These are phyloP conservation scores for Orthosia incerta DNA, from an alignment of 2,888 invertebrate genomes.

Conservation along the genomic window DNA sequence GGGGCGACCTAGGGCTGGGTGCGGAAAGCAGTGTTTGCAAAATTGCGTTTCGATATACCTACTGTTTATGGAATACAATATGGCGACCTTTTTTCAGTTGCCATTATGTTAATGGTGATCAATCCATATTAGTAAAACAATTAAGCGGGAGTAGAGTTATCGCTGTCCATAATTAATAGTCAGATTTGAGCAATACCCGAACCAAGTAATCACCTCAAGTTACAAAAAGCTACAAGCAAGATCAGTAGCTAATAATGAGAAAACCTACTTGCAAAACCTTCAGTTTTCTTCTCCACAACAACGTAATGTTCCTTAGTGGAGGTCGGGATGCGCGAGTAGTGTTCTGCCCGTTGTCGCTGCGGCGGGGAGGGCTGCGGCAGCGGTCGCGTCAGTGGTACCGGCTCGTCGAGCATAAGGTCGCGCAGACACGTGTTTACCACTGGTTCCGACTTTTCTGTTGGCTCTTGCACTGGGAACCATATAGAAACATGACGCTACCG, in stretches of 20 bases:
- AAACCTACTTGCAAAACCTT: slow-evolving; percentile 74
- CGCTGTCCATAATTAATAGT: neutral
- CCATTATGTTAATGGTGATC: too few species aligned
- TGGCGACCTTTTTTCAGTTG: too few species aligned
- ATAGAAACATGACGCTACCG: neutral
- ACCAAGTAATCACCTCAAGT: too few species aligned
- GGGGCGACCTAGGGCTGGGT: too few species aligned
- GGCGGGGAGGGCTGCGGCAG: slow-evolving; percentile 82
- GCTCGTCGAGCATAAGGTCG: slow-evolving; percentile 75
- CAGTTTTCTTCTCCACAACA: slow-evolving; percentile 78
- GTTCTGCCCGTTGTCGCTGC: slow-evolving; percentile 80
- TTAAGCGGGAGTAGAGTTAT: neutral
- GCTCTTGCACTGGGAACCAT: slow-evolving; percentile 67
- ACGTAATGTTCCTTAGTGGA: slow-evolving; percentile 80
- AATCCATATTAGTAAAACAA: neutral
- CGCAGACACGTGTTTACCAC: slow-evolving; percentile 77
- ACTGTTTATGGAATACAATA: too few species aligned
- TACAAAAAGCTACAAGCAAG: slow-evolving; percentile 16
- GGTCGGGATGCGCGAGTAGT: slow-evolving; percentile 83
- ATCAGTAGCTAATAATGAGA: neutral
- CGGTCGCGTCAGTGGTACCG: slow-evolving; percentile 64
- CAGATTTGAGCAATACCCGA: neutral
- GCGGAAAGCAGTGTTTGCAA: neutral
- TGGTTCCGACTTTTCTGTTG: slow-evolving; percentile 64
- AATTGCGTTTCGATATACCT: neutral